These are phyloP conservation scores for Eumacrocentrus americanus DNA, from an alignment of 2,888 invertebrate genomes.

Conservation along the genomic window DNA sequence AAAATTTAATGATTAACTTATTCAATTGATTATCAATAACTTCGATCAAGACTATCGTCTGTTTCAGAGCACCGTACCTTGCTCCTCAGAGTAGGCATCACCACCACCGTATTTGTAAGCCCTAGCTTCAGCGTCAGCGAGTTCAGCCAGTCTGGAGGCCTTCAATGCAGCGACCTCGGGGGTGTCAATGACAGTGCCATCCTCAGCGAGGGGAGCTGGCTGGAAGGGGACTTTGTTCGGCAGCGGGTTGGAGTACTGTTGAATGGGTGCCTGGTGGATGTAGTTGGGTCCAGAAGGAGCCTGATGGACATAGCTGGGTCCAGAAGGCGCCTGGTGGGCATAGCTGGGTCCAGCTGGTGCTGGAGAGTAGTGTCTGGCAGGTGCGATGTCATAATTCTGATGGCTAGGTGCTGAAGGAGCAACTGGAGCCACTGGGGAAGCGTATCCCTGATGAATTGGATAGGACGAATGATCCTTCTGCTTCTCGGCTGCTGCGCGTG, in stretches of 20 bases:
- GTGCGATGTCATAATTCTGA: constrained; percentile 29
- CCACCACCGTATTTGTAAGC: constrained; percentile 53
- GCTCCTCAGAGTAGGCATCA: constrained; percentile 44
- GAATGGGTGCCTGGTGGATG: constrained; percentile 26
- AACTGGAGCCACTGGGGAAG: constrained; percentile 37
- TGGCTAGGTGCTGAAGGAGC: constrained; percentile 20
- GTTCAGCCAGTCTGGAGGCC: constrained; percentile 54
- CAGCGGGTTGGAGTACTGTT: constrained; percentile 30
- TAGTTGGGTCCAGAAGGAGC: constrained; percentile 13
- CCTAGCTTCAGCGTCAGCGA: constrained; percentile 58
- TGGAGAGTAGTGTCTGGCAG: constrained; percentile 35
- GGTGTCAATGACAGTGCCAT: constrained; percentile 58
- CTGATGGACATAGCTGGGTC: constrained; percentile 21
- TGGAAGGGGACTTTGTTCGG: constrained; percentile 47
- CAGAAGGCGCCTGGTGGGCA: constrained; percentile 24
- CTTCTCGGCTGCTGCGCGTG: constrained; percentile 52
- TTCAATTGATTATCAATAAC: no score
- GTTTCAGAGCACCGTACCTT: constrained; percentile 38
- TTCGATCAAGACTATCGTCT: no score
- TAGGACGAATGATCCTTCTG: constrained; percentile 38
- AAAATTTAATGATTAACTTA: no score
- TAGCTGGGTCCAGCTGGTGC: constrained; percentile 30
- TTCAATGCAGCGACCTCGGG: constrained; percentile 60
- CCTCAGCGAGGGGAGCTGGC: constrained; percentile 58
- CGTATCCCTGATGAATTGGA: constrained; percentile 34